Evolutionary conservation across 2,797 vertebrate species (phyloP).

Genomic region (Tragopan temminckii): DNA sequence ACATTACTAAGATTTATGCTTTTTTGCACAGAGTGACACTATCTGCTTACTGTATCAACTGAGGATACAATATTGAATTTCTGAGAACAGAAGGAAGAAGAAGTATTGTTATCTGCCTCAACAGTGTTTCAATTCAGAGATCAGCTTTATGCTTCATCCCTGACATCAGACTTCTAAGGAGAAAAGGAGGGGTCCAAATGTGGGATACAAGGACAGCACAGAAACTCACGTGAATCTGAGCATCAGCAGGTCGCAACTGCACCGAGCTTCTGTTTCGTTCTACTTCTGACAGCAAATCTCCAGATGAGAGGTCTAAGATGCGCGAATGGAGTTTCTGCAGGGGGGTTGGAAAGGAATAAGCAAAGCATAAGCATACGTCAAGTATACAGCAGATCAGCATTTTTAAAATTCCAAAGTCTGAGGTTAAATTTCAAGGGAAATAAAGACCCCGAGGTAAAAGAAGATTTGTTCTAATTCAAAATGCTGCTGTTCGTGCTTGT

Average conservation of each 20-base stretch:
- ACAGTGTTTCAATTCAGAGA: constrained; percentile 80
- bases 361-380: constrained; percentile 64
- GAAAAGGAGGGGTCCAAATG: constrained; percentile 45
- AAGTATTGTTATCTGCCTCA: constrained; percentile 85
- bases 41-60: constrained; percentile 80
- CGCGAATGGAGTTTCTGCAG: constrained; percentile 89
- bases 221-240: constrained; percentile 83
- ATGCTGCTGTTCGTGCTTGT: constrained; percentile 6
- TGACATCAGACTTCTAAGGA: constrained; percentile 60
- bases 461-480: constrained; percentile 54
- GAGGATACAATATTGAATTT: constrained; percentile 80
- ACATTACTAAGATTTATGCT: constrained; percentile 87
- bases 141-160: constrained; percentile 56
- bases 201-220: constrained; percentile 40
- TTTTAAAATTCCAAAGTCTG: constrained; percentile 62
- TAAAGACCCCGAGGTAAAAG: constrained; percentile 45
- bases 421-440: constrained; percentile 61
- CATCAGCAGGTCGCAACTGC: constrained; percentile 79
- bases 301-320: constrained; percentile 89
- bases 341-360: constrained; percentile 46
- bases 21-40: constrained; percentile 85
- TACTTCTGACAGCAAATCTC: constrained; percentile 87
- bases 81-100: constrained; percentile 80
- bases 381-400: constrained; percentile 29
- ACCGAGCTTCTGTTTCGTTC: constrained; percentile 83